These are phyloP conservation scores for Darevskia mixta DNA, from an alignment of 2,797 vertebrate genomes.

Conservation along the genomic window DNA sequence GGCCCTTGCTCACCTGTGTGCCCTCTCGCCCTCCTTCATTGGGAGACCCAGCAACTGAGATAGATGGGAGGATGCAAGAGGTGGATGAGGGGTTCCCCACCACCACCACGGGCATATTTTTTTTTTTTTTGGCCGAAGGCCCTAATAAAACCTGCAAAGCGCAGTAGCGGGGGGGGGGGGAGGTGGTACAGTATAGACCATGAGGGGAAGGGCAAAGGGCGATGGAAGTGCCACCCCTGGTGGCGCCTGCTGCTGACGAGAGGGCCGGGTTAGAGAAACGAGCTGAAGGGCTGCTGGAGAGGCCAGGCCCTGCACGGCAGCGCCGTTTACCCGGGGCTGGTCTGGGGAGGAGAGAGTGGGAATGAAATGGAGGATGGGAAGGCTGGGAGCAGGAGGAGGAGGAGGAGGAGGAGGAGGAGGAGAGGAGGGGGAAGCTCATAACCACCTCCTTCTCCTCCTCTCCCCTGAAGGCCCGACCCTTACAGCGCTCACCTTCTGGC, in stretches of 20 bases:
- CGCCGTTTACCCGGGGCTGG: not conserved
- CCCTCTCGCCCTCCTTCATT: not conserved
- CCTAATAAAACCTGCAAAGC: not conserved
- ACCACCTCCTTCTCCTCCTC: slow-evolving; percentile 1
- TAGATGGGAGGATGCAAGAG: not conserved
- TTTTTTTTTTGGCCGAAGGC: not conserved
- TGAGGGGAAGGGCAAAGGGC: not conserved
- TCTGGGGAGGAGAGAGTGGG: not conserved
- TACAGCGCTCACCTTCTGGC: slow-evolving; percentile 88
- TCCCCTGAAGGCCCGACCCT: slow-evolving; percentile 47
- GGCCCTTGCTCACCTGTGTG: not conserved
- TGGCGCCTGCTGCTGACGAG: no score
- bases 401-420: not conserved
- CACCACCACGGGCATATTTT: not conserved
- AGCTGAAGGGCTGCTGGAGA: not conserved
- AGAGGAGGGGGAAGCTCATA: not conserved
- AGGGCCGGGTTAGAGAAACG: not conserved
- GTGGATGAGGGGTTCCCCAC: not conserved
- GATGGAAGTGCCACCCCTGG: not conserved
- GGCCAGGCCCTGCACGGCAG: not conserved
- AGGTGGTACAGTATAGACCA: no score
- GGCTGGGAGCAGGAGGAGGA: not conserved
- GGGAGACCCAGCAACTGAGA: not conserved
- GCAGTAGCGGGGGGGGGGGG: not conserved
- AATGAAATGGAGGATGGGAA: not conserved